Evolutionary conservation across 2,797 vertebrate species (phyloP), one percentile per base, ranked within the genome.

Genomic region (Lophotriccus pileatus): DNA sequence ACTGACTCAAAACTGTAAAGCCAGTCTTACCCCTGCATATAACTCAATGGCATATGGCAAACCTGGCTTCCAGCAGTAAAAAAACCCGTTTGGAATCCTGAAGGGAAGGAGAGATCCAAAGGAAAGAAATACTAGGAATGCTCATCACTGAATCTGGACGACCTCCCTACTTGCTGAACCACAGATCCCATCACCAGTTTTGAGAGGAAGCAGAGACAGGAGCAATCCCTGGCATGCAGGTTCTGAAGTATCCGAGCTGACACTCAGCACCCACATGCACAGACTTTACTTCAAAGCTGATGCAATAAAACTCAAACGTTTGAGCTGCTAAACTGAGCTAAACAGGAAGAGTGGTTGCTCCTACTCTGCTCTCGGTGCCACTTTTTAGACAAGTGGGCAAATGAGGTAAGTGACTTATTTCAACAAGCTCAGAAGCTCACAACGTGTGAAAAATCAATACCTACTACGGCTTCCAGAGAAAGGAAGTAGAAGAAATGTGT

Each of bases 261-360:
- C 56, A 74, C 60, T 70, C 78, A 85, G 81, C 64, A 77, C 58
- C 18, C 37, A 4, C 36, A 49, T 14, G 21, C 73, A 87, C 52
- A 87, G 86, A 52, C 43, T 70, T 89, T 21, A 79, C 63, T 87
- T 92, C 84, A 95, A 85, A 79, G 89, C 43, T 87, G 36, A 50
- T 78, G 87, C 78, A 95, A 85, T 80, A 93, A 83, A 94, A 74
- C 53, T 77, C 91, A 92, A 95, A 50, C 64, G 60, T 80, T 94
- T 89, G 72, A 90, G 55, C 84, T 87, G 82, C 39, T 72, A 41
- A 76, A 60, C 72, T n/a, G 67, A 95, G 72, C 92, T 92, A 90
- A 96, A 96, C 89, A 95, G 92, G 92, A 96, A 96, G 94, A 95
- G 49, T 77, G 95, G 64, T 41, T 95, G 68, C 75, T 95, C 60